Evolutionary conservation across 2,888 invertebrate genomes (phyloP).

Genomic region (Nipponacmea schrenckii): DNA sequence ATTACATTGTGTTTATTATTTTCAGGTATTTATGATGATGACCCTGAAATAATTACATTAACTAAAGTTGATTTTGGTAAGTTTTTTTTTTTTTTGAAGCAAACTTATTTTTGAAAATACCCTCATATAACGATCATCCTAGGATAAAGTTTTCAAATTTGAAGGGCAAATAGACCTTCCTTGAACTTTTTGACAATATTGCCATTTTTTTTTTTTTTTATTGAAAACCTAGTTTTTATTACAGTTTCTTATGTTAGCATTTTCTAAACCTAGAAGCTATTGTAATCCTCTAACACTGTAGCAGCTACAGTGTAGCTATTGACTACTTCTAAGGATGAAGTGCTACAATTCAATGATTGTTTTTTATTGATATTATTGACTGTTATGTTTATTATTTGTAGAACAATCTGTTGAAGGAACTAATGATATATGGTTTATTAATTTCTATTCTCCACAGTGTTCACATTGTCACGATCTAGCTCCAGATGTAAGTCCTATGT

Average conservation of each 20-base stretch:
- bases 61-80: conserved; percentile 81
- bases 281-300: no score
- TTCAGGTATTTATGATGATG: conserved; percentile 81
- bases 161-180: no score
- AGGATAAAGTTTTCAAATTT: no score
- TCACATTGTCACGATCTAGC: conserved; percentile 86
- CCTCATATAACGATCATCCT: neutral
- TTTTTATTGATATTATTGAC: neutral
- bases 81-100: conserved; percentile 41
- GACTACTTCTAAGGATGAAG: no score
- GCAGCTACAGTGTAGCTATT: no score
- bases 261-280: no score
- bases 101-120: no score
- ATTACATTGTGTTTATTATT: conserved; percentile 17
- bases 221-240: no score
- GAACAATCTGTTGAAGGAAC: conserved; percentile 72
- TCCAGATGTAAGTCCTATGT: conserved; percentile 72
- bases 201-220: no score
- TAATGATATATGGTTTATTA: conserved; percentile 83
- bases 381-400: conserved; percentile 37
- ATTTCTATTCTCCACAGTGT: conserved; percentile 88
- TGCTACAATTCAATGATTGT: no score
- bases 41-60: conserved; percentile 82
- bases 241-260: no score
- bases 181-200: no score